These are phyloP conservation scores for Sclerodermus sp. DNA, from an alignment of 2,888 invertebrate species.

Conservation along the genomic window DNA sequence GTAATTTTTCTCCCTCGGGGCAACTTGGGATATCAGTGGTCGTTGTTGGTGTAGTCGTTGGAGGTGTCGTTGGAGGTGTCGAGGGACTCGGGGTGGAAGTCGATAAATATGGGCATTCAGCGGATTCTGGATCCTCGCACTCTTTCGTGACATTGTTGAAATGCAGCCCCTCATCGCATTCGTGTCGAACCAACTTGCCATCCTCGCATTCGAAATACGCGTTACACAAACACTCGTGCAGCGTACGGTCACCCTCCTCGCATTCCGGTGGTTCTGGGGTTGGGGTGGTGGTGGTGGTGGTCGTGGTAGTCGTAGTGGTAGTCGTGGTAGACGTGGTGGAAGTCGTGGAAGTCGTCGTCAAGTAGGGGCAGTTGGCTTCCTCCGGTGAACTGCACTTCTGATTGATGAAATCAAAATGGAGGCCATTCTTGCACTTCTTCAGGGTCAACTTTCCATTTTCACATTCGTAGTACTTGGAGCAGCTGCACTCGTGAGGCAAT, in stretches of 20 bases:
- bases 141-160: too few species aligned
- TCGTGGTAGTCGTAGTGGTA: background rate
- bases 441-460: slow-evolving; percentile 17
- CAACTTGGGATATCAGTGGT: background rate
- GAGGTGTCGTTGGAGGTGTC: background rate
- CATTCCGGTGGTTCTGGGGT: background rate
- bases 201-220: too few species aligned
- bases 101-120: too few species aligned
- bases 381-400: slow-evolving; percentile 21
- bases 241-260: too few species aligned
- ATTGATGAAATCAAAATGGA: slow-evolving; percentile 18
- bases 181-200: too few species aligned
- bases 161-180: too few species aligned
- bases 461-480: slow-evolving; percentile 30
- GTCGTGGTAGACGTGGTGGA: background rate
- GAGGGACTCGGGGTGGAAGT: background rate
- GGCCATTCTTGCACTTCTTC: background rate
- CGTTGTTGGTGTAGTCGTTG: background rate
- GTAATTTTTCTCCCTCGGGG: background rate
- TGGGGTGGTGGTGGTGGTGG: background rate
- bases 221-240: too few species aligned
- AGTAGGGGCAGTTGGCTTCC: slow-evolving; percentile 6
- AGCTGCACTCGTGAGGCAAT: slow-evolving; percentile 24
- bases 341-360: background rate
- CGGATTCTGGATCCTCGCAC: too few species aligned